Percentiles rank a stretch among this genome's conserved stretches.
These are phyloP conservation scores for Grapholita molesta DNA, from an alignment of 1,140 invertebrate genomes.

Conservation along the genomic window DNA sequence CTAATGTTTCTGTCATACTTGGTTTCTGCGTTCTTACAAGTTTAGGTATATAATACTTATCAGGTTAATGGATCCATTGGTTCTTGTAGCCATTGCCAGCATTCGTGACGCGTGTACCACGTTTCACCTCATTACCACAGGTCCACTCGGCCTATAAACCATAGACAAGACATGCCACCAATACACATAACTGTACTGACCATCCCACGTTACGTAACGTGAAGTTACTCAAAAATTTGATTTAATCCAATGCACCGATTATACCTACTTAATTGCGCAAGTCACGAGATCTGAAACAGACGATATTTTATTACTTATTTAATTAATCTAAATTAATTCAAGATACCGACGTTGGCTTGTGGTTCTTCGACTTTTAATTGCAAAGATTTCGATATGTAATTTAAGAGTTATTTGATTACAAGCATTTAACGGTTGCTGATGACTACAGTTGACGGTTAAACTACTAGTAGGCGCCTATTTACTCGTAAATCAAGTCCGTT, in stretches of 20 bases:
- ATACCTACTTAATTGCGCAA: constrained; percentile 22
- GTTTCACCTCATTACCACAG: constrained; percentile 10
- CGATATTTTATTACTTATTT: constrained; percentile 10
- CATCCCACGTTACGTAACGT: constrained; percentile 18
- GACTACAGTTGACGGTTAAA: neutral
- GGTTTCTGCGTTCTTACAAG: too few relatives aligned
- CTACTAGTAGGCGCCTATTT: neutral
- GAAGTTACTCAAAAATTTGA: constrained; percentile 10
- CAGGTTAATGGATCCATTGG: neutral
- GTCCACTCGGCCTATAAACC: neutral
- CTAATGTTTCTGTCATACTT: too few relatives aligned
- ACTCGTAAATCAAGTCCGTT: neutral
- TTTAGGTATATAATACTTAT: too few relatives aligned
- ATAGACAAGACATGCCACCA: constrained; percentile 9
- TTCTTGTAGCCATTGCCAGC: neutral
- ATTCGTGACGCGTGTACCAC: neutral
- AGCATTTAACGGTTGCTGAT: neutral
- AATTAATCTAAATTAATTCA: constrained; percentile 5
- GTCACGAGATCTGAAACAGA: constrained; percentile 25
- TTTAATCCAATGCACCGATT: constrained; percentile 16
- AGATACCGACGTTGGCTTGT: neutral
- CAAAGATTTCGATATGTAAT: neutral
- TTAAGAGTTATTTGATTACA: neutral
- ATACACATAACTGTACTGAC: neutral
- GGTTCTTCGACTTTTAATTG: neutral